These are phyloP conservation scores for Agrochola circellaris DNA, from an alignment of 2,888 invertebrate species.

Conservation along the genomic window DNA sequence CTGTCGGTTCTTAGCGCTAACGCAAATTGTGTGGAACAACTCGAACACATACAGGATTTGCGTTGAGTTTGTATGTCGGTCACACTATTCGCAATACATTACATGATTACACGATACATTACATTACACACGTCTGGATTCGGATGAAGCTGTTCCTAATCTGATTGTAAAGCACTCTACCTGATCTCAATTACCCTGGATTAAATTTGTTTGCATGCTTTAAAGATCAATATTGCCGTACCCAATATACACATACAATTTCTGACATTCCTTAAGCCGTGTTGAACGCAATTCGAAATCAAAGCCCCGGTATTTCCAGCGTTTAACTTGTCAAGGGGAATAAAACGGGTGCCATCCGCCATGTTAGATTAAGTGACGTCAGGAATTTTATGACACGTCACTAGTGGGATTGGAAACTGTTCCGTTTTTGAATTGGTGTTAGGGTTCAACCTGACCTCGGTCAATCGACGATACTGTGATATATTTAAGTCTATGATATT, in stretches of 20 bases:
- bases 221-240: neutral
- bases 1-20: no score
- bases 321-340: slow-evolving; percentile 49
- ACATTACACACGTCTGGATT: neutral
- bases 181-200: neutral
- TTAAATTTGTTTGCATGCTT: neutral
- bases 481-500: neutral
- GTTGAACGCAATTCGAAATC: slow-evolving; percentile 37
- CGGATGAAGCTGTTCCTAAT: no score
- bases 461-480: no score
- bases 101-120: neutral
- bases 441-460: no score
- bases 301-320: slow-evolving; percentile 43
- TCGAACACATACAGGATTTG: neutral
- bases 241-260: slow-evolving; percentile 4
- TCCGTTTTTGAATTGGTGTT: slow-evolving; percentile 17
- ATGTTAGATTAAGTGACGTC: slow-evolving; percentile 50
- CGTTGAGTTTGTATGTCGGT: no score
- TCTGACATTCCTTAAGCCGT: slow-evolving; percentile 20
- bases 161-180: neutral
- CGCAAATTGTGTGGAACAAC: no score
- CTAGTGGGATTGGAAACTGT: slow-evolving; percentile 8
- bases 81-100: neutral
- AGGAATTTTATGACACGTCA: slow-evolving; percentile 33
- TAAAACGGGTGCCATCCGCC: slow-evolving; percentile 46